Conservation (phyloP, 1,140 invertebrate species). For the Phthorimaea operculella region DNA sequence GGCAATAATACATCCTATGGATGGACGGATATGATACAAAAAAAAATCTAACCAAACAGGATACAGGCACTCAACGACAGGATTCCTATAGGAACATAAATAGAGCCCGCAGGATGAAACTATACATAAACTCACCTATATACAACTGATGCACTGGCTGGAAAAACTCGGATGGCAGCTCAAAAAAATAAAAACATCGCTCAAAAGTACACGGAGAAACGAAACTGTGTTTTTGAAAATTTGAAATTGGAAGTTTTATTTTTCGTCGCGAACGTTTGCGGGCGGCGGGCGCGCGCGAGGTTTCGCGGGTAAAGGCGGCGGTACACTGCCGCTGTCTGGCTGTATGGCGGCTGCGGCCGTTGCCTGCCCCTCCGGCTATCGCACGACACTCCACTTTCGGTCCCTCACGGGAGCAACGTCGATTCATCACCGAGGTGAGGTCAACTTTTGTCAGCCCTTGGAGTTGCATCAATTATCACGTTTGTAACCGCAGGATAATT, state of each 20-base stretch:
- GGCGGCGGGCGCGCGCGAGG: conserved; percentile 29
- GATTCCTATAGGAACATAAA: neutral
- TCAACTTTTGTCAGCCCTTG: neutral
- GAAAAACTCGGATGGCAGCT: neutral
- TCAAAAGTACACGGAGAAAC: conserved; percentile 5
- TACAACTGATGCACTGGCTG: neutral
- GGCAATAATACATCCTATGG: too few species aligned
- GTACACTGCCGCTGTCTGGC: conserved; percentile 30
- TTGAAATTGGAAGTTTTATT: conserved; percentile 10
- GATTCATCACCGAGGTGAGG: conserved; percentile 47
- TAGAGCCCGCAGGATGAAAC: neutral
- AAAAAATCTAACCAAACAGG: neutral
- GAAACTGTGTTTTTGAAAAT: conserved; percentile 1
- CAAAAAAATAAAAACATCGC: conserved; percentile 1
- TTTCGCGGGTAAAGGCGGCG: conserved; percentile 40
- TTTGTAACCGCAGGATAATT: neutral
- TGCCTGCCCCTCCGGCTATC: conserved; percentile 41
- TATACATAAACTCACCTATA: neutral
- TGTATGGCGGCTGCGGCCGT: neutral
- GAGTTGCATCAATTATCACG: neutral
- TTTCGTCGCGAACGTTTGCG: conserved; percentile 11
- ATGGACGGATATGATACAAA: neutral
- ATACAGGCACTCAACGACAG: neutral
- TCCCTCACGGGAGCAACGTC: conserved; percentile 47
- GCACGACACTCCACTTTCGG: conserved; percentile 58